These are phyloP conservation scores for Pardalotus punctatus DNA, from an alignment of 2,113 vertebrate species.

Conservation along the genomic window DNA sequence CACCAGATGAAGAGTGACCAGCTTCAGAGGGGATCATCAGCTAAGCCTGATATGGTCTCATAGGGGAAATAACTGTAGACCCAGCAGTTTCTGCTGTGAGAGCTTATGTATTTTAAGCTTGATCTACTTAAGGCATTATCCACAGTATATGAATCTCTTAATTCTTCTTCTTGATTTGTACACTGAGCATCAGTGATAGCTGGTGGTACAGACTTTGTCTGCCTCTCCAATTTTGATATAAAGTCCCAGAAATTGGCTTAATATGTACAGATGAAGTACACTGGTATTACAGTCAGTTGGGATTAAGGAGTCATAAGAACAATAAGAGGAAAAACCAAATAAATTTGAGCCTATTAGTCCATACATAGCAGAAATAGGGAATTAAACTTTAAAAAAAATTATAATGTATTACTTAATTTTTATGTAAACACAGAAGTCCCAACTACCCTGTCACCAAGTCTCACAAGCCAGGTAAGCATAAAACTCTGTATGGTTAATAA, in stretches of 20 bases:
- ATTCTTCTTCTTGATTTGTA: not conserved
- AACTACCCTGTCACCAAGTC: not conserved
- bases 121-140: conserved; percentile 16
- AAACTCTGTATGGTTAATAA: not conserved
- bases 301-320: not conserved
- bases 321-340: not conserved
- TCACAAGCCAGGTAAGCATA: not conserved
- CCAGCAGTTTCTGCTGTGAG: not conserved
- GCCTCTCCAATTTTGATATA: not conserved
- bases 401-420: not conserved
- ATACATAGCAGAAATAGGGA: not conserved
- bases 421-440: not conserved
- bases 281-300: not conserved
- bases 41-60: not conserved
- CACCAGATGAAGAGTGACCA: not conserved
- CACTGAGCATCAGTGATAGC: not conserved
- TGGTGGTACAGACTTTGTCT: not conserved
- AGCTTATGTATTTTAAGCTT: not conserved
- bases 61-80: not conserved
- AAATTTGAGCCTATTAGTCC: not conserved
- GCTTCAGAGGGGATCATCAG: not conserved
- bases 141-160: not conserved
- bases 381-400: not conserved
- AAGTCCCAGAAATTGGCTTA: not conserved
- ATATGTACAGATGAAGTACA: not conserved